Conservation (phyloP, 2,888 invertebrate species). For the Stenotaenia linearis region DNA sequence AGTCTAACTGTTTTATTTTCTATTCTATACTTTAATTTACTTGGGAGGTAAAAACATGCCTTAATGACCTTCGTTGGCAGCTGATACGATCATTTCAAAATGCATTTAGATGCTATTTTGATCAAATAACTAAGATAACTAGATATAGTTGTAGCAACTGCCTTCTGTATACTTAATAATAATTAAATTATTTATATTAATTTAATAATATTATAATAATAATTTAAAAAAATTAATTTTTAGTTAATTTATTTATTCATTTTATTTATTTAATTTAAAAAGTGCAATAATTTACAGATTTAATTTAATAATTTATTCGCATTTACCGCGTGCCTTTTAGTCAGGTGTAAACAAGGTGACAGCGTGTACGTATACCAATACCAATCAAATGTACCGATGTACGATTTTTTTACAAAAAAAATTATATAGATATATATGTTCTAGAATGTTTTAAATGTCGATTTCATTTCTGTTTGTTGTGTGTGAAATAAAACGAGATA, state of each 20-base stretch:
- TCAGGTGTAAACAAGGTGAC: not conserved
- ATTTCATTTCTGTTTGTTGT: not conserved
- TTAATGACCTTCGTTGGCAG: not conserved
- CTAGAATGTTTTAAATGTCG: not conserved
- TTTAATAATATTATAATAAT: too few relatives aligned
- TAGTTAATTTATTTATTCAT: not conserved
- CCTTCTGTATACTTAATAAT: not conserved
- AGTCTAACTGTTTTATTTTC: not conserved
- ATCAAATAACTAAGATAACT: too few relatives aligned
- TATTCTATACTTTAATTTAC: not conserved
- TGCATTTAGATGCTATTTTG: not conserved
- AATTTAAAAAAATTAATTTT: not conserved
- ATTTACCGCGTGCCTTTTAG: not conserved
- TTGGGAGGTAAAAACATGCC: not conserved
- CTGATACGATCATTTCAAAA: not conserved
- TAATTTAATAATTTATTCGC: not conserved
- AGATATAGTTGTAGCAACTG: not conserved
- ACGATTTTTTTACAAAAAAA: not conserved
- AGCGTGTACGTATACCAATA: not conserved
- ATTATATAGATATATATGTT: not conserved
- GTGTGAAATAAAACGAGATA: not conserved
- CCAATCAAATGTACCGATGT: not conserved
- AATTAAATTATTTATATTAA: too few relatives aligned
- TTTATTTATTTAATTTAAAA: not conserved
- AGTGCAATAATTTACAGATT: not conserved